Evolutionary conservation across 2,797 vertebrate genomes (phyloP), one percentile per base, ranked within the genome.

Genomic region (Eleutherodactylus coqui): DNA sequence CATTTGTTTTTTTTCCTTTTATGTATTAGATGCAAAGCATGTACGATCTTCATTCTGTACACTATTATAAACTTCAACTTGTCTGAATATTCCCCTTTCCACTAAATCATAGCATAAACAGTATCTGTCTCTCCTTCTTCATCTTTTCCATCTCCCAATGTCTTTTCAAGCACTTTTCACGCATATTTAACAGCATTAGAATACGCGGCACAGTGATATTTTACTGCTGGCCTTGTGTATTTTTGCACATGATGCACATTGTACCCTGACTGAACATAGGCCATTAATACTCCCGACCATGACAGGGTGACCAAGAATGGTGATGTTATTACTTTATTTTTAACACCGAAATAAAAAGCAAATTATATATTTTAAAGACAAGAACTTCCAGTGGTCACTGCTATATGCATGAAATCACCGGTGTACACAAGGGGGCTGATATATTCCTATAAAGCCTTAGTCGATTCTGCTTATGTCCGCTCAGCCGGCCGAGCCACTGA

Each of bases 11-110:
- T 78, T 43, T 69, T 6, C 13, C 14, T 24, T 41, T 62, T 81
- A 51, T 69, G 41, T 69, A 69, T 69, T 69, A 67, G 43, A 81
- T 81, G 79, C 60, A 49, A 81, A 81, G 32, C 60, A 58, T 58
- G 60, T 62, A 81, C 19, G 8, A 69, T 80, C 32, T 51, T 41
- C 43, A 49, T 45, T 27, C 45, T 24, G 29, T 43, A 7, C 62
- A 51, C n/a, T 51, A 51, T 81, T 69, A 47, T 49, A 19, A 64
- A 32, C 32, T 62, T 45, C 43, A 81, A 36, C 32, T 34, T 62
- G 24, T 81, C 43, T 69, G 43, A 69, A 81, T 69, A 69, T 69
- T 49, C 60, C 36, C n/a, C 67, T 80, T 80, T 64, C 19, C 24
- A 24, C 27, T 19, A 80, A 80, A 80, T 49, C 58, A 49, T 47